phyloP scores from a whole-genome alignment of 2,888 invertebrate genomes.

The Troides helena region DNA sequence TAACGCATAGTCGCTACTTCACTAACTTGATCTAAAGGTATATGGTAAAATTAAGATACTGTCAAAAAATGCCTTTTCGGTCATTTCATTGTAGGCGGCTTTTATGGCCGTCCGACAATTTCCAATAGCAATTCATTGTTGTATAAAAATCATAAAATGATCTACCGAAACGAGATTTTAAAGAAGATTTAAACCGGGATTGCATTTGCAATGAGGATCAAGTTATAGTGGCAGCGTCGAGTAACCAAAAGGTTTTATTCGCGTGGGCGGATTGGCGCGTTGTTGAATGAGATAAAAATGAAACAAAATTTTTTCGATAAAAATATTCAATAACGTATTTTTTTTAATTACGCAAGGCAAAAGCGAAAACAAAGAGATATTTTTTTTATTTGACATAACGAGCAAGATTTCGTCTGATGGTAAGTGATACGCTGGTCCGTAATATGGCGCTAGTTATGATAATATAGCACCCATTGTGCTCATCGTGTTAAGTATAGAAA shows the following conservation, averaged over 20 bases:
- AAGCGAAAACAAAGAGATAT: too few relatives aligned
- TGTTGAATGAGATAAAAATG: conserved; percentile 6
- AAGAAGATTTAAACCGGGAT: neutral
- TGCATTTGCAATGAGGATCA: conserved; percentile 16
- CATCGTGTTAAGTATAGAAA: too few relatives aligned
- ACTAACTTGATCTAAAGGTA: conserved; percentile 36
- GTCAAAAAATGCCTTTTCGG: conserved; percentile 46
- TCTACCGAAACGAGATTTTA: conserved; percentile 18
- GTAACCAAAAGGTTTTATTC: conserved; percentile 8
- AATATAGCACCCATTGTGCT: too few relatives aligned
- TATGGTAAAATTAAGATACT: conserved; percentile 51
- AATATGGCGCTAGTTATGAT: too few relatives aligned
- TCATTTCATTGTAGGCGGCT: conserved; percentile 46
- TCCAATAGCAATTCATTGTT: conserved; percentile 30
- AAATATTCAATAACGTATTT: neutral
- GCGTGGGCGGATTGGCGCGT: conserved; percentile 15
- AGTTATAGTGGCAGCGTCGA: conserved; percentile 7
- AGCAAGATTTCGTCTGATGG: too few relatives aligned
- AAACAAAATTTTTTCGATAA: neutral
- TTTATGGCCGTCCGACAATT: conserved; percentile 38
- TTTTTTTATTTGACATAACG: too few relatives aligned
- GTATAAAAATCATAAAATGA: conserved; percentile 21
- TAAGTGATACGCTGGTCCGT: too few relatives aligned
- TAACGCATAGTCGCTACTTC: conserved; percentile 2
- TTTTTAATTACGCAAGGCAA: neutral